These are phyloP conservation scores for Hirtodrosophila alboralis DNA, from an alignment of 2,888 invertebrate species.

Conservation along the genomic window DNA sequence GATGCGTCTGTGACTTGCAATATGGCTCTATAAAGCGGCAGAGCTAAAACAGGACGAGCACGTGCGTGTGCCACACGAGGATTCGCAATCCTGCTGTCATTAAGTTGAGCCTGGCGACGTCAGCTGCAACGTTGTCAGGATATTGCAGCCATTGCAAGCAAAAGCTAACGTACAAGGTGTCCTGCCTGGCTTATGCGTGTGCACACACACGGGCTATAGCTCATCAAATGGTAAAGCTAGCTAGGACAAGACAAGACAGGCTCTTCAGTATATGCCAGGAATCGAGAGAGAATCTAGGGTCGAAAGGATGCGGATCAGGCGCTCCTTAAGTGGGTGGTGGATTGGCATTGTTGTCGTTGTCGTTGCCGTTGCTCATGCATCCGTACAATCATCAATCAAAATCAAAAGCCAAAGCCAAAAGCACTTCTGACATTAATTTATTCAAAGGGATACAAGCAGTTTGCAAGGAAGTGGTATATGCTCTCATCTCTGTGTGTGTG, in stretches of 20 bases:
- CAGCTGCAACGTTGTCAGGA: slow-evolving; percentile 58
- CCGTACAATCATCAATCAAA: slow-evolving; percentile 83
- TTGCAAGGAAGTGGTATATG: slow-evolving; percentile 42
- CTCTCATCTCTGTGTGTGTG: not conserved
- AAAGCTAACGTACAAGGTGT: slow-evolving; percentile 9
- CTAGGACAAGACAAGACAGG: slow-evolving; percentile 27
- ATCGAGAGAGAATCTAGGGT: slow-evolving; percentile 1
- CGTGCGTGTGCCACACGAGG: too few species aligned
- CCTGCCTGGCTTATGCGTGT: slow-evolving; percentile 6
- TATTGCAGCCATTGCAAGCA: slow-evolving; percentile 45
- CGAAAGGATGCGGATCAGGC: slow-evolving; percentile 28
- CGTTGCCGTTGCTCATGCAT: slow-evolving; percentile 57
- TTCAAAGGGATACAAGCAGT: slow-evolving; percentile 81
- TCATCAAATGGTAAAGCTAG: slow-evolving; percentile 50
- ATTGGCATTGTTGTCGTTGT: slow-evolving; percentile 44
- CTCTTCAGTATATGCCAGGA: slow-evolving; percentile 27
- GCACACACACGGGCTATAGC: slow-evolving; percentile 46
- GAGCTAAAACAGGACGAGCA: slow-evolving; percentile 33
- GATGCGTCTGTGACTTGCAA: slow-evolving; percentile 53
- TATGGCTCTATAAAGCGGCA: slow-evolving; percentile 44
- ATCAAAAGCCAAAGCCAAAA: slow-evolving; percentile 82
- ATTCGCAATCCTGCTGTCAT: slow-evolving; percentile 43
- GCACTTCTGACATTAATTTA: slow-evolving; percentile 84
- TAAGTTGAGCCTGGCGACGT: slow-evolving; percentile 54
- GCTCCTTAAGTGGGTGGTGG: slow-evolving; percentile 11